Evolutionary conservation across 2,888 invertebrate species (phyloP).

Genomic region (Metalampra italica): DNA sequence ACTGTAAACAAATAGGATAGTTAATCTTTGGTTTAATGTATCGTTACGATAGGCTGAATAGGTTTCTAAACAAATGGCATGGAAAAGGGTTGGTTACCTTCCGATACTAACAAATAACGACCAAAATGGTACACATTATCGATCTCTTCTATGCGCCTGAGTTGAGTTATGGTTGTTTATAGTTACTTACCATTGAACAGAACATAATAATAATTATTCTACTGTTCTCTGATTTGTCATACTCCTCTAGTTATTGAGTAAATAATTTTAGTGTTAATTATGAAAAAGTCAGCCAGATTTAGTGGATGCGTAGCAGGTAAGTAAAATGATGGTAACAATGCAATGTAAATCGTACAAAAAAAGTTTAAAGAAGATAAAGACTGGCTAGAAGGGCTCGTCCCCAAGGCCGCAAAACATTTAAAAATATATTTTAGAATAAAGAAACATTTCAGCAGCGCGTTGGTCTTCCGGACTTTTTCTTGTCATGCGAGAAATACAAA

Average conservation of each 20-base stretch:
- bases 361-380: no score
- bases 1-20: slow-evolving; percentile 56
- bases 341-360: no score
- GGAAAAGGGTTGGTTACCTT: slow-evolving; percentile 64
- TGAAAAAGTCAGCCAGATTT: no score
- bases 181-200: not conserved
- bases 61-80: slow-evolving; percentile 61
- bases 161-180: slow-evolving; percentile 11
- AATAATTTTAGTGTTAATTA: no score
- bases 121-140: slow-evolving; percentile 44
- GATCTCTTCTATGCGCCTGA: slow-evolving; percentile 24
- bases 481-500: not conserved
- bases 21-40: slow-evolving; percentile 70
- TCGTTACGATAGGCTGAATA: slow-evolving; percentile 55
- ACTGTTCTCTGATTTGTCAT: no score
- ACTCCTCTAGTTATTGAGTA: no score
- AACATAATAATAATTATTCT: not conserved
- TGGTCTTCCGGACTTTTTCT: not conserved
- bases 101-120: slow-evolving; percentile 58
- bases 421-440: not conserved
- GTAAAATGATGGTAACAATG: no score
- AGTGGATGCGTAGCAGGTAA: no score
- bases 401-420: no score
- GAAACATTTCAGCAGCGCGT: no score
- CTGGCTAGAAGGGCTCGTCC: no score